These are phyloP conservation scores for Cyrtonyx montezumae DNA, from an alignment of 2,113 vertebrate genomes.

Conservation along the genomic window DNA sequence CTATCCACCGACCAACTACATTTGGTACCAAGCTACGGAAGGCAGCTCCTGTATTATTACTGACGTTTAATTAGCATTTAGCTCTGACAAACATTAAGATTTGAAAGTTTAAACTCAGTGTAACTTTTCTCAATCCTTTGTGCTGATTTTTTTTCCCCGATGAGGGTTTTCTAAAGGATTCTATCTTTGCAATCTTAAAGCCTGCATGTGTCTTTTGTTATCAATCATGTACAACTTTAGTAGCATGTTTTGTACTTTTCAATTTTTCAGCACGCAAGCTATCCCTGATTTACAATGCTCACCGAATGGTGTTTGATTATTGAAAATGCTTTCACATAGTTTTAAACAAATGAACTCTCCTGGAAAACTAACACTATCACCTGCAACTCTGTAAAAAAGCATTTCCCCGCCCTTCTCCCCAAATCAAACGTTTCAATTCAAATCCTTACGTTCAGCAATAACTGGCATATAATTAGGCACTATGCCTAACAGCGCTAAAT, in stretches of 20 bases:
- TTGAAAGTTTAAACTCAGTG: conserved; percentile 50
- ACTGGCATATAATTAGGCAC: conserved; percentile 68
- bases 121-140: conserved; percentile 60
- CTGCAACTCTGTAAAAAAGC: conserved; percentile 65
- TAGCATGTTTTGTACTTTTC: conserved; percentile 48
- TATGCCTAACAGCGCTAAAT: conserved; percentile 70
- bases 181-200: conserved; percentile 47
- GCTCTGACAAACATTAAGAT: conserved; percentile 43
- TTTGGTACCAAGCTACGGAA: neutral
- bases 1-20: conserved; percentile 39
- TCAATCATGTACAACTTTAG: conserved; percentile 60
- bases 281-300: conserved; percentile 51
- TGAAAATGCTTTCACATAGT: conserved; percentile 54
- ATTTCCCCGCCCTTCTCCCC: conserved; percentile 21
- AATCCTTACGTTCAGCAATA: conserved; percentile 67
- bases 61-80: conserved; percentile 62
- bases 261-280: conserved; percentile 52
- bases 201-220: conserved; percentile 53
- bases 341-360: conserved; percentile 67
- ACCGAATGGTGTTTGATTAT: conserved; percentile 66
- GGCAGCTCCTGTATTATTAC: conserved; percentile 37
- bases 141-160: neutral
- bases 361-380: conserved; percentile 62
- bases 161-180: conserved; percentile 47
- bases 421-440: conserved; percentile 66